These are phyloP conservation scores for Tineola bisselliella DNA, from an alignment of 2,888 invertebrate genomes.

Conservation along the genomic window DNA sequence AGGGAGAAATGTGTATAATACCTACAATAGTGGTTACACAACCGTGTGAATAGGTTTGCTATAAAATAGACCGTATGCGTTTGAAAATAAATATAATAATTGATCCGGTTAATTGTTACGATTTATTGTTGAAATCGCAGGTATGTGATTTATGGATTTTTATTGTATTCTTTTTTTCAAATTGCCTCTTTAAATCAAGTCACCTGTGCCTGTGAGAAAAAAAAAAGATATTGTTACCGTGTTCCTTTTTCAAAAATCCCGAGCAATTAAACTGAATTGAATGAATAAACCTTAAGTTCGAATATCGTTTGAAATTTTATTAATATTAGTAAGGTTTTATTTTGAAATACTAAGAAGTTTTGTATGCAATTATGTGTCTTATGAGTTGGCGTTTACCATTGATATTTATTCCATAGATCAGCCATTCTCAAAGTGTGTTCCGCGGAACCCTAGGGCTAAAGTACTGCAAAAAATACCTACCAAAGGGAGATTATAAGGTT, in stretches of 20 bases:
- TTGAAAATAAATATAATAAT: background rate
- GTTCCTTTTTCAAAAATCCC: no score
- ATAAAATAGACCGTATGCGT: background rate
- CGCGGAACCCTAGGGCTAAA: no score
- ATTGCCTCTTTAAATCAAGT: background rate
- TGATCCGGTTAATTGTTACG: background rate
- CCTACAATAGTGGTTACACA: background rate
- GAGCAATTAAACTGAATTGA: no score
- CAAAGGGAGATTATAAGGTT: no score
- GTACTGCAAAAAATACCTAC: no score
- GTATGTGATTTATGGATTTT: background rate
- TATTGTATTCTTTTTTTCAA: background rate
- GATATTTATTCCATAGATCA: no score
- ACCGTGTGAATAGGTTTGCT: background rate
- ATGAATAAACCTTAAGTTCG: conserved; percentile 14
- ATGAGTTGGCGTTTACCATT: no score
- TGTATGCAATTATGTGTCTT: background rate
- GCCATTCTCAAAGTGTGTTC: no score
- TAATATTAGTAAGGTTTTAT: conserved; percentile 1
- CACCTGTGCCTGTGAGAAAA: background rate
- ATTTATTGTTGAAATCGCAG: background rate
- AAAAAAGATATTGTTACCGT: no score
- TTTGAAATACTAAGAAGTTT: background rate
- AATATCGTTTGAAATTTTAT: conserved; percentile 25
- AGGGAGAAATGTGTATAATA: background rate